Conservation (phyloP, 2,113 vertebrate genomes). For the Aphelocoma coerulescens region DNA sequence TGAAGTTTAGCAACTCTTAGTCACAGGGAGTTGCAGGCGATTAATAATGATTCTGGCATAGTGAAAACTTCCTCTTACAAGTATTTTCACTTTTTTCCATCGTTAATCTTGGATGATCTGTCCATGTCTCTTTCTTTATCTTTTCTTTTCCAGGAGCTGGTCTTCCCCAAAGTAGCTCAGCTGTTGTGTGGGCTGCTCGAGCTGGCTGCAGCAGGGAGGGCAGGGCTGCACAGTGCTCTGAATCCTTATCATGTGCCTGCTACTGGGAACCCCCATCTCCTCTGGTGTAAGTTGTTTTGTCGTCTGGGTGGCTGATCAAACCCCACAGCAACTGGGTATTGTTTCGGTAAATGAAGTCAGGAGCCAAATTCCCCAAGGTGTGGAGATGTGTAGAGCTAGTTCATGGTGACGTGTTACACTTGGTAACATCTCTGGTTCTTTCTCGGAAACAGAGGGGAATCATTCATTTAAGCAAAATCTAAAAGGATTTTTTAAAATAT, state of each 20-base stretch:
- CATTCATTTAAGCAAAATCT: not conserved
- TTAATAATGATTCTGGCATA: slow-evolving; percentile 41
- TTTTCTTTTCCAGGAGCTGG: not conserved
- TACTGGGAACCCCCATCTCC: not conserved
- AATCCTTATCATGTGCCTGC: not conserved
- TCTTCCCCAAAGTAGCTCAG: not conserved
- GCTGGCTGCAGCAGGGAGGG: not conserved
- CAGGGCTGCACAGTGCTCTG: not conserved
- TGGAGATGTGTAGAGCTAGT: not conserved
- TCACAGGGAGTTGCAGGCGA: slow-evolving; percentile 32
- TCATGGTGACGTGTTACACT: not conserved
- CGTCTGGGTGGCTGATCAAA: not conserved
- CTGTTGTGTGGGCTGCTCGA: not conserved
- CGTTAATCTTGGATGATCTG: slow-evolving; percentile 4
- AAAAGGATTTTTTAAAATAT: accelerated
- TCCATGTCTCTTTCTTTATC: slow-evolving; percentile 6
- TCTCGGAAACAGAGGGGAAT: not conserved
- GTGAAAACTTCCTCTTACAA: not conserved
- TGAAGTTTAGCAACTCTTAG: slow-evolving; percentile 28
- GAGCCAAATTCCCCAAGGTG: not conserved
- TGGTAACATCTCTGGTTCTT: not conserved
- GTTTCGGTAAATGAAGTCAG: not conserved
- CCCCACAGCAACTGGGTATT: not conserved
- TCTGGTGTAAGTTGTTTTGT: not conserved
- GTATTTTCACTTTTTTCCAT: not conserved